These are phyloP conservation scores for Nomada goodeniana DNA, from an alignment of 2,888 invertebrate species.

Conservation along the genomic window DNA sequence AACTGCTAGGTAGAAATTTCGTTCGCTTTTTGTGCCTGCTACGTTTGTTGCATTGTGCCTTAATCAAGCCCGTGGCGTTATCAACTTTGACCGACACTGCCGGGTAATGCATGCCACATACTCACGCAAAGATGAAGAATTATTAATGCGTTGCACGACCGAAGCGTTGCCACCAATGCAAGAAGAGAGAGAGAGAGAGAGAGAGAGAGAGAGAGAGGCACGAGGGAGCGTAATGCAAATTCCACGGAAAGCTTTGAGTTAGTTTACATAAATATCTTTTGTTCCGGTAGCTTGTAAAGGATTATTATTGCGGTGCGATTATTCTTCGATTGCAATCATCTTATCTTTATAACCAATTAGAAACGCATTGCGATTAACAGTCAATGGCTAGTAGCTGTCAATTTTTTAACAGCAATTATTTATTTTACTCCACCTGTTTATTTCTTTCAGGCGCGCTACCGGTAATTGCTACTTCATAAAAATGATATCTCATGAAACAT, in stretches of 20 bases:
- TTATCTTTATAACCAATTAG: conserved; percentile 32
- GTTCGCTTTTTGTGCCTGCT: not conserved
- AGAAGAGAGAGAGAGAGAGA: not conserved
- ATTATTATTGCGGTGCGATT: not conserved
- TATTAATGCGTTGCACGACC: conserved; percentile 18
- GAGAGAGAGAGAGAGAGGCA: not conserved
- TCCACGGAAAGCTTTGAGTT: not conserved
- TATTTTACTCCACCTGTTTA: not conserved
- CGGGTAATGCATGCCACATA: conserved; percentile 3
- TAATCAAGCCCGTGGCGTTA: not conserved
- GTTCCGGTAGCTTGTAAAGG: conserved; percentile 1
- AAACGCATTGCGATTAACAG: not conserved
- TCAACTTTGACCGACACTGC: conserved; percentile 10
- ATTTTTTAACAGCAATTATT: not conserved
- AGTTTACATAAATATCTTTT: not conserved
- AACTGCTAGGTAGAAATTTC: not conserved
- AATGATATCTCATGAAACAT: not conserved
- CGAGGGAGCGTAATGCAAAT: conserved; percentile 1
- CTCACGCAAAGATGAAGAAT: conserved; percentile 17
- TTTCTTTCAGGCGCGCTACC: not conserved
- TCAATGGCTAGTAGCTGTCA: not conserved
- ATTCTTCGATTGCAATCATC: not conserved
- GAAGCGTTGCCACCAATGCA: not conserved
- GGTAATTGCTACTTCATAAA: not conserved
- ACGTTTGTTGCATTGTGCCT: not conserved